Conservation (phyloP, 1,140 invertebrate genomes). For the Drosophila mayri region DNA sequence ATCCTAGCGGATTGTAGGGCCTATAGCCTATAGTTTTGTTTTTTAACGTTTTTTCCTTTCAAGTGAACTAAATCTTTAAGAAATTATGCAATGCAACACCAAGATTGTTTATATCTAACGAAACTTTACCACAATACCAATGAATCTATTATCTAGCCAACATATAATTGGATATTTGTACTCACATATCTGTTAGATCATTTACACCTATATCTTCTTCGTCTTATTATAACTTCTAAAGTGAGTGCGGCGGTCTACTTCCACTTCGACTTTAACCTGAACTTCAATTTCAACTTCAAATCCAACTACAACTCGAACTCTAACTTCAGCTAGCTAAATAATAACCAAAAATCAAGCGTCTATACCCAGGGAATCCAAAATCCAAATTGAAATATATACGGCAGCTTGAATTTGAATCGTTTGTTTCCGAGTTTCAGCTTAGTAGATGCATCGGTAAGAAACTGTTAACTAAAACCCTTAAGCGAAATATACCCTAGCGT, state of each 20-base stretch:
- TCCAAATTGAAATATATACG: not conserved
- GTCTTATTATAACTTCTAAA: constrained; percentile 65
- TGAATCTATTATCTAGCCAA: constrained; percentile 40
- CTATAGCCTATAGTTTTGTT: constrained; percentile 59
- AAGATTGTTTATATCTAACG: constrained; percentile 77
- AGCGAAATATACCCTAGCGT: constrained; percentile 45
- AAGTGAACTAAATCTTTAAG: constrained; percentile 42
- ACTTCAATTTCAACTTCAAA: constrained; percentile 1
- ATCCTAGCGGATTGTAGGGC: constrained; percentile 29
- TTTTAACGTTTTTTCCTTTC: constrained; percentile 50
- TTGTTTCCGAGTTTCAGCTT: constrained; percentile 49
- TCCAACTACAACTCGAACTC: constrained; percentile 3
- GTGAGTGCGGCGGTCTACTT: constrained; percentile 56
- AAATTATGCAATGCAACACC: constrained; percentile 71
- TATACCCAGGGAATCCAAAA: constrained; percentile 27
- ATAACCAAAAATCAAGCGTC: constrained; percentile 13
- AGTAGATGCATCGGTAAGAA: constrained; percentile 43
- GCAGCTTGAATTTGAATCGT: constrained; percentile 25
- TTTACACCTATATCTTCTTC: constrained; percentile 48
- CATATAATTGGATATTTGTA: constrained; percentile 64
- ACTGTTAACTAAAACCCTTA: constrained; percentile 73
- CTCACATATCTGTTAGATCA: constrained; percentile 74
- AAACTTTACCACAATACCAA: constrained; percentile 59
- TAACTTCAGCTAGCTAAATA: constrained; percentile 34
- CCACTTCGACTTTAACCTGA: constrained; percentile 5